A percentile compares a stretch with the other conserved stretches of the same genome.
phyloP scores from a whole-genome alignment of 2,113 vertebrate genomes.

The Phoenicopterus ruber region DNA sequence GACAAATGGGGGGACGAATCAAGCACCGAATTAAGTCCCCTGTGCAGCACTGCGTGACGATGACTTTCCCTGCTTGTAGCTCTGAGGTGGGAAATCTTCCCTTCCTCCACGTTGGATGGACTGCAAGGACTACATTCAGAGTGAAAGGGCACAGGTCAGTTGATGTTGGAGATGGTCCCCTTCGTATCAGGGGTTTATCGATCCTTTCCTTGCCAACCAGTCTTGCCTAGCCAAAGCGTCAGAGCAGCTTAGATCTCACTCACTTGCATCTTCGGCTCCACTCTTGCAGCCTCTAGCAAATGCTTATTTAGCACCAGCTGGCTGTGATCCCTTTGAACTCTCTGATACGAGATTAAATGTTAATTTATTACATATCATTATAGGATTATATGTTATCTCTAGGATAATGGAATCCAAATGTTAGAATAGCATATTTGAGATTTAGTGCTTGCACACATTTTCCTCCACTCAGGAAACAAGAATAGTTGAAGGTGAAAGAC shows the following conservation, averaged over 20 bases:
- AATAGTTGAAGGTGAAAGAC: neutral
- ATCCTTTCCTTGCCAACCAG: neutral
- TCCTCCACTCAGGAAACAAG: neutral
- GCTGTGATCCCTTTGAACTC: conserved; percentile 50
- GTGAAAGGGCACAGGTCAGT: neutral
- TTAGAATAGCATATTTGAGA: conserved; percentile 47
- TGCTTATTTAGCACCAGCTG: conserved; percentile 50
- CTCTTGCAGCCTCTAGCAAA: conserved; percentile 15
- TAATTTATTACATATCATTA: conserved; percentile 48
- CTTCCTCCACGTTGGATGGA: neutral
- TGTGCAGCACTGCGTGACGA: neutral
- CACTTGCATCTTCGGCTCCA: neutral
- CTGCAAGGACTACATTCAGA: neutral
- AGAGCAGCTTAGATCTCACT: neutral
- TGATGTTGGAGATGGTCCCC: neutral
- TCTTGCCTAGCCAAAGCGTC: neutral
- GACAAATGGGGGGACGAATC: fast-evolving
- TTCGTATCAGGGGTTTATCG: neutral
- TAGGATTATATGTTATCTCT: conserved; percentile 52
- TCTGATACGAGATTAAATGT: conserved; percentile 52
- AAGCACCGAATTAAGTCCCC: neutral
- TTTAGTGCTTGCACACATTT: conserved; percentile 42
- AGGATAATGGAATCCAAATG: conserved; percentile 42
- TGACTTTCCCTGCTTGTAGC: neutral
- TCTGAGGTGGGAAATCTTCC: neutral